Conservation (phyloP, 2,888 invertebrate species). For the Xylota sylvarum region DNA sequence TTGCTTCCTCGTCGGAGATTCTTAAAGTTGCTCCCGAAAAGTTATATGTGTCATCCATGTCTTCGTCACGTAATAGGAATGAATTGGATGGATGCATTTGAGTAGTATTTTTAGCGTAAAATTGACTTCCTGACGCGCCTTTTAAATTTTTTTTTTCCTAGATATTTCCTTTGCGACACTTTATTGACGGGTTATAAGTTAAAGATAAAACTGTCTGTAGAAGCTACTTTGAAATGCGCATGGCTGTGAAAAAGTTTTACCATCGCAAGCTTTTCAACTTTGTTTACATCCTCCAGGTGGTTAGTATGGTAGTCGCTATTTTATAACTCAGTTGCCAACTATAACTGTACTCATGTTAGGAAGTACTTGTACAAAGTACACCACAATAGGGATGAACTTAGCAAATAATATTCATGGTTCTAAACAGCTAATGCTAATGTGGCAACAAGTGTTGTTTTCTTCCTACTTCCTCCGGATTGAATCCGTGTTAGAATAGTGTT, state of each 20-base stretch:
- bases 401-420: not conserved
- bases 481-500: not conserved
- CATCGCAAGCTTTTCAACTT: slow-evolving; percentile 44
- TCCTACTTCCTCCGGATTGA: not conserved
- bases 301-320: not conserved
- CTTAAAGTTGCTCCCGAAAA: slow-evolving; percentile 83
- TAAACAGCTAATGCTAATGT: too few relatives aligned
- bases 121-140: not conserved
- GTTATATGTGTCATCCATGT: slow-evolving; percentile 79
- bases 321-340: not conserved
- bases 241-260: slow-evolving; percentile 32
- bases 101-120: not conserved
- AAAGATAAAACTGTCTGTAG: slow-evolving; percentile 29
- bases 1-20: slow-evolving; percentile 73
- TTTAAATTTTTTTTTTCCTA: not conserved
- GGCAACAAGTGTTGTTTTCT: not conserved
- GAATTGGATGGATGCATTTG: slow-evolving; percentile 68
- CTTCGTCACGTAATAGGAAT: slow-evolving; percentile 78
- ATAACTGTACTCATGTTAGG: too few relatives aligned
- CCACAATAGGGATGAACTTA: not conserved
- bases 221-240: slow-evolving; percentile 52
- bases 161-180: slow-evolving; percentile 26
- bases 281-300: slow-evolving; percentile 63
- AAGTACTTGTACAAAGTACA: not conserved
- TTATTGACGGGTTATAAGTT: slow-evolving; percentile 45